Evolutionary conservation across 2,113 vertebrate species (phyloP).

Genomic region (Boulengerochromis microlepis): DNA sequence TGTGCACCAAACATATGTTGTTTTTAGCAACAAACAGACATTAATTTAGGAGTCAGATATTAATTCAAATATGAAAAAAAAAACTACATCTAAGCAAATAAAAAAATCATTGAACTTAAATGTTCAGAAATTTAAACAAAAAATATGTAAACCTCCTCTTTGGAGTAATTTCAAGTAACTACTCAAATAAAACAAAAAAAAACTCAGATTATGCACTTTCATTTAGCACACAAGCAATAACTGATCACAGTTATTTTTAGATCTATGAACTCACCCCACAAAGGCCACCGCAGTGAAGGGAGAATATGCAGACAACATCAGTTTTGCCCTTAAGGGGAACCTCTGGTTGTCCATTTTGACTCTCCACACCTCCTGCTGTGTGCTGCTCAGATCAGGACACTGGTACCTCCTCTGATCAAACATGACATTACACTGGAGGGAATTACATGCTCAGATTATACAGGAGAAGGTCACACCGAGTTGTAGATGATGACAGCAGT

Average conservation of each 20-base stretch:
- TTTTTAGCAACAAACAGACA: constrained; percentile 38
- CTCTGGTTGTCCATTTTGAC: constrained; percentile 69
- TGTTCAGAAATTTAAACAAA: neutral
- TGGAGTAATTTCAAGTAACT: neutral
- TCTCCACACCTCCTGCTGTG: constrained; percentile 68
- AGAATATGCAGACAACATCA: constrained; percentile 64
- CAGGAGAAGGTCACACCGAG: constrained; percentile 72
- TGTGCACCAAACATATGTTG: constrained; percentile 77
- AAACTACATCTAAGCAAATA: neutral
- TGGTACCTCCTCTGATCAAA: constrained; percentile 74
- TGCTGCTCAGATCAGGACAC: constrained; percentile 68
- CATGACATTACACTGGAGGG: constrained; percentile 75
- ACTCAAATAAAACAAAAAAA: neutral
- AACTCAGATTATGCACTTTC: neutral
- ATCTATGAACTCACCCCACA: constrained; percentile 21
- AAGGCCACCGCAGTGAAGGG: constrained; percentile 15
- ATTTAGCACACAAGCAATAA: neutral
- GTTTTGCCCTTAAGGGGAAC: constrained; percentile 69
- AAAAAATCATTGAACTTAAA: neutral
- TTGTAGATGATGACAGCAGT: constrained; percentile 62
- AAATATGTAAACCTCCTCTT: neutral
- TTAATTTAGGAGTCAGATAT: constrained; percentile 40
- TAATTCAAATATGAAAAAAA: constrained; percentile 15
- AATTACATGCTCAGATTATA: constrained; percentile 72
- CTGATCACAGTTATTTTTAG: neutral